Percentiles rank a stretch among this genome's conserved stretches.
These are phyloP conservation scores for Mesorhabditis spiculigera DNA, from an alignment of 2,888 invertebrate genomes.

Conservation along the genomic window DNA sequence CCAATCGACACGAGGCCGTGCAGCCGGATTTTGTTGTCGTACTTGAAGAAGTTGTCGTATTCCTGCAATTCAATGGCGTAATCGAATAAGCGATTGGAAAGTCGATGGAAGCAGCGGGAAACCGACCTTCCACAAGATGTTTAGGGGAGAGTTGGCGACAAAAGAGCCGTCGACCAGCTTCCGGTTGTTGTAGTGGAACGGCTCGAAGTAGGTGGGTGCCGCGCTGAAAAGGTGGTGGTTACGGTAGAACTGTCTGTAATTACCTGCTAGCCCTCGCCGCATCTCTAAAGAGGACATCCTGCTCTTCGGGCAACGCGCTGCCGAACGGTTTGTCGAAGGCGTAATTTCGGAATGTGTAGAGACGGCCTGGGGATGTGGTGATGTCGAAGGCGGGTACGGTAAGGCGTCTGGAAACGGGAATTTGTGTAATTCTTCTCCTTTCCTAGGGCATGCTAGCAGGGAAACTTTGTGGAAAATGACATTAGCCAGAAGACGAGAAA, in stretches of 20 bases:
- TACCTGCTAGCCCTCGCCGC: constrained; percentile 51
- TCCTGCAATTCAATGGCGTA: constrained; percentile 29
- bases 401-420: constrained; percentile 20
- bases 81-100: background rate
- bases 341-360: constrained; percentile 43
- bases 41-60: constrained; percentile 41
- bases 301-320: constrained; percentile 31
- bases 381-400: constrained; percentile 51
- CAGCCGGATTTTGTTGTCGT: constrained; percentile 36
- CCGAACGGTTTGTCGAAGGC: constrained; percentile 36
- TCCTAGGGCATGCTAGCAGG: too few relatives aligned
- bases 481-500: too few relatives aligned
- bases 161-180: constrained; percentile 51
- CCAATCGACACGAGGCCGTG: constrained; percentile 50
- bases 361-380: constrained; percentile 38
- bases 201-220: constrained; percentile 54
- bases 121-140: constrained; percentile 44
- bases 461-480: too few relatives aligned
- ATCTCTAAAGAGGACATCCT: constrained; percentile 47
- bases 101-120: background rate
- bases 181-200: constrained; percentile 33
- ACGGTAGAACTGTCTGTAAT: too few relatives aligned
- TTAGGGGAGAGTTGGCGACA: constrained; percentile 52
- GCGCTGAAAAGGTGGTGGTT: constrained; percentile 26
- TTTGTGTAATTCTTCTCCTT: too few relatives aligned